Base-by-base conservation (phyloP, 2,888 invertebrate genomes). In the Idaea dimidiata region DNA sequence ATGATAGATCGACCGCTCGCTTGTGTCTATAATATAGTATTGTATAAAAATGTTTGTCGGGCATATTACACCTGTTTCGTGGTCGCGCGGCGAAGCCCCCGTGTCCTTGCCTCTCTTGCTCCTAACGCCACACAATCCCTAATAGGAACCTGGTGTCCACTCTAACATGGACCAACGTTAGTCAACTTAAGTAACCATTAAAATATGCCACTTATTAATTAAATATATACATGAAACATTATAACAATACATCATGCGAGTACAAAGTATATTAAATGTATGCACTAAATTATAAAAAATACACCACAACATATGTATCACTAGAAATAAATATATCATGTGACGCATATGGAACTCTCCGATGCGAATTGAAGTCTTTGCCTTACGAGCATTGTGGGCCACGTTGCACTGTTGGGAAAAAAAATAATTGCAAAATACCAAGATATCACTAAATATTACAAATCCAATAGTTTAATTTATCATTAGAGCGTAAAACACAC, bases 351-450 rank as follows among this genome's bases (percentile, higher is more conserved):
- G 82, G 62, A 81, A 84, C 75, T 81, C 85, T 88, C 89, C 89
- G 84, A 78, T 80, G 88, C 74, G 83, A 80, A 82, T 82, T 78
- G 90, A 75, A 79, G 88, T 78, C 86, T 86, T 88, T 88, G 89
- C 80, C 82, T 86, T 89, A 91, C 82, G 87, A 82, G 82, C 86
- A 86, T 88, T 81, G 89, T 78, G 78, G 84, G 79, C 83, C 91
- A 84, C 89, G 91, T 84, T 79, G 91, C 88, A 86, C 92, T 93
- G 93, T 91, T 92, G 93, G 93, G 92, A 92, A 93, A 93, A 91
- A 91, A 91, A 92, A 89, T 86, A 88, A 87, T 93, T 91, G 93
- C 93, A 93, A 88, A 91, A 90, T 91, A 88, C 89, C 89, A 88
- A 43, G 86, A 92, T 93, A 90, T 78, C 81, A 83, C 90, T 87